Evolutionary conservation across 2,888 invertebrate genomes (phyloP), one percentile per base, ranked within the genome.

Genomic region (Epistrophella euchroma): DNA sequence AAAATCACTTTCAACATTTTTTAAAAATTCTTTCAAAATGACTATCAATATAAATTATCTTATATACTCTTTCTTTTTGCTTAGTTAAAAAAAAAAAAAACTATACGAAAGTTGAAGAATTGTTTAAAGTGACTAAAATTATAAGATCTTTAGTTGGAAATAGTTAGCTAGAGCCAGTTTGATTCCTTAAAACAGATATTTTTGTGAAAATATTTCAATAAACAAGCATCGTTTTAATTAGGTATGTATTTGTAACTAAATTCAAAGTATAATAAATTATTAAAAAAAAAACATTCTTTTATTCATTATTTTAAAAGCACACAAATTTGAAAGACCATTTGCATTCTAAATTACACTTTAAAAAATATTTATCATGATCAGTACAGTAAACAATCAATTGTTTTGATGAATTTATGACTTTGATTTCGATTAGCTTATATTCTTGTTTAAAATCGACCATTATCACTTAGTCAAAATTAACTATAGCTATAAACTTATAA

Each of bases 341-440:
- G 50, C 50, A 50, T 50, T 66, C 35, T 10, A 50, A 50, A 66
- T 50, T 17, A 66, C 19, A 35, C 17, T 32, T 35, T 22, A 13
- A 10, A 22, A 47, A 73, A 15, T 50, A 55, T 43, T 35, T 15
- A 64, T 56, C 58, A 25, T 50, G 9, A 32, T 32, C 9, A 6
- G 4, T 43, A 50, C 70, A 35, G 50, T 72, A 72, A 78, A 72
- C 72, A 73, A 40, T 58, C 72, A 32, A 56, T 72, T 66, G 47
- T n/a, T 55, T 72, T 79, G 45, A 72, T 56, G 55, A 73, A 77
- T 70, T 77, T 60, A 77, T 22, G n/a, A 40, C 76, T 60, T 50
- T 22, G 43, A 47, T 25, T 66, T 17, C 28, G 76, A 75, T 47
- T 28, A 19, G 22, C 17, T 58, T 76, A 47, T 76, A 47, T 35